Evolutionary conservation across 2,888 invertebrate genomes (phyloP).

Genomic region (Tetropium fuscum): DNA sequence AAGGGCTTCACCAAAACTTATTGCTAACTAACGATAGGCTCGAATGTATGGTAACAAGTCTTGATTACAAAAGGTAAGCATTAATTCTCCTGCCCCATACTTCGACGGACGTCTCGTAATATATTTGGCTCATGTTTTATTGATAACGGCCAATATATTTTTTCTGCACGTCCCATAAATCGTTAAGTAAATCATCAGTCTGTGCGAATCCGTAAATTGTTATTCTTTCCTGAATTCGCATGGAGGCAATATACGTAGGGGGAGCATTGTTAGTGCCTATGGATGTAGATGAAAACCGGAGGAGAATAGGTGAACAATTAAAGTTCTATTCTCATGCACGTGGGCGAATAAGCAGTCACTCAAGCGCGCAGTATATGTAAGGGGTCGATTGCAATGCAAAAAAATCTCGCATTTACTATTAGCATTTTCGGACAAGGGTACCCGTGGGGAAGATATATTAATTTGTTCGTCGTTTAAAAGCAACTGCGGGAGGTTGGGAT

Average conservation of each 20-base stretch:
- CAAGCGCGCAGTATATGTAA: constrained; percentile 43
- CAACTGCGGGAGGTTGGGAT: constrained; percentile 14
- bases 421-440: constrained; percentile 22
- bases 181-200: constrained; percentile 45
- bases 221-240: constrained; percentile 52
- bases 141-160: constrained; percentile 37
- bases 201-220: constrained; percentile 49
- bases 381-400: constrained; percentile 26
- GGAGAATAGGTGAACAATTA: constrained; percentile 58
- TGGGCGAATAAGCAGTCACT: constrained; percentile 51
- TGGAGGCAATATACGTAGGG: constrained; percentile 38
- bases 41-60: too few species aligned
- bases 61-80: too few species aligned
- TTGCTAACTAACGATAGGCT: too few species aligned
- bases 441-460: constrained; percentile 9
- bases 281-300: constrained; percentile 42
- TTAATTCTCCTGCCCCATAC: background rate
- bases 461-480: constrained; percentile 19
- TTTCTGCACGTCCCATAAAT: constrained; percentile 42
- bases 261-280: constrained; percentile 48
- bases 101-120: background rate
- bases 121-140: constrained; percentile 36
- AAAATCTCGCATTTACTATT: constrained; percentile 20
- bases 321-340: constrained; percentile 54
- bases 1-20: too few species aligned